Evolutionary conservation across 30 jellyfish, hydroid and myxozoan species (phyloP).

Genomic region (Euphysa ruthae): DNA sequence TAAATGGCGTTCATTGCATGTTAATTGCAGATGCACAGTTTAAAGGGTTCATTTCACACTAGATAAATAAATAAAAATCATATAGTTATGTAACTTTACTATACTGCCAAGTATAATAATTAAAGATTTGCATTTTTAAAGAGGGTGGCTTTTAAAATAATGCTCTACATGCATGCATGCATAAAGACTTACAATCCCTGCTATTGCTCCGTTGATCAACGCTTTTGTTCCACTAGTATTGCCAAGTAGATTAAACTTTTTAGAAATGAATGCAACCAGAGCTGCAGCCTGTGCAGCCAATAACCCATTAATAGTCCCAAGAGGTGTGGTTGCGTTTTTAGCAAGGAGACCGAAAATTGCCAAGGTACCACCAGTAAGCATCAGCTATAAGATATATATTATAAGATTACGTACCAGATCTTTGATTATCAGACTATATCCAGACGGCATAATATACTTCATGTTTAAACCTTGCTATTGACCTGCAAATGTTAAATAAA

Average conservation of each 20-base stretch:
- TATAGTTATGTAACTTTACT: no score
- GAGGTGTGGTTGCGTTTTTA: slow-evolving; percentile 22
- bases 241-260: slow-evolving; percentile 51
- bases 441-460: no score
- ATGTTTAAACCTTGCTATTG: no score
- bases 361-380: slow-evolving; percentile 62
- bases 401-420: no score
- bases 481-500: no score
- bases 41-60: background rate
- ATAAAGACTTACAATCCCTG: slow-evolving; percentile 78
- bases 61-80: background rate
- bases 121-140: no score
- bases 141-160: background rate
- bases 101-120: no score
- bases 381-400: slow-evolving; percentile 37
- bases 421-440: no score
- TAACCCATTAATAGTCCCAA: slow-evolving; percentile 40
- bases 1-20: no score
- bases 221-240: slow-evolving; percentile 63
- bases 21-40: no score
- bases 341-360: slow-evolving; percentile 56
- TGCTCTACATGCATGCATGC: background rate
- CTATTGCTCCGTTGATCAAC: slow-evolving; percentile 61
- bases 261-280: slow-evolving; percentile 42
- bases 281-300: slow-evolving; percentile 71